Evolutionary conservation across 2,797 vertebrate species (phyloP), one percentile per base, ranked within the genome.

Genomic region (Orientallactaga sibirica): DNA sequence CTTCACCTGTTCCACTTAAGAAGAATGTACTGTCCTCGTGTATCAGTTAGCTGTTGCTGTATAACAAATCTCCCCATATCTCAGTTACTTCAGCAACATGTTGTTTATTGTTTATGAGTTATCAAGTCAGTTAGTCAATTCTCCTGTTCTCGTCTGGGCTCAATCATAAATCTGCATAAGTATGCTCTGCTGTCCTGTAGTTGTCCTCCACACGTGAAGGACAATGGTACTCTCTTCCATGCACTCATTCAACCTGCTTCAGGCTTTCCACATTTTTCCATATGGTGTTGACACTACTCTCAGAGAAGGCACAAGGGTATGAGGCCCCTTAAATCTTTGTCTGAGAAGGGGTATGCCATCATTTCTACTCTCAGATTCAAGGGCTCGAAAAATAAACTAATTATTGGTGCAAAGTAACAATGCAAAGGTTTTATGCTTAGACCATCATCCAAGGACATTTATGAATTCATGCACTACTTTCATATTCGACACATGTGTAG

Each of bases 1-100:
- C 92, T 97, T 93, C 6, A 96, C 16, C 96, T 92, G 88, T 58
- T 93, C 93, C 94, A 67, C 77, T 24, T 89, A 64, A 92, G 7
- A 20, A 37, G n/a, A 80, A 91, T 96, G 3, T 93, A 94, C 37
- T 95, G 48, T 7, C 75, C 67, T 90, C 41, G 33, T 96, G 94
- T 77, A 97, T 92, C 94, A 73, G 97, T 93, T 94, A 97, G 96
- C 64, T 96, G 64, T 81, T 91, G 94, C 96, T 94, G 86, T 93
- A 83, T 97, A 97, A 97, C 92, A 95, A 96, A 94, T 86, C 43
- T 78, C 52, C 20, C 10, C 24, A 29, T 85, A 66, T 48, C 8
- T 77, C 77, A 62, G 25, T 88, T 76, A 48, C 14, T 90, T 93
- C 88, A 95, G 66, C 5, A 70, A 29, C 62, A 87, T 88, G 11